These are phyloP conservation scores for Diorhabda carinulata DNA, from an alignment of 1,140 invertebrate genomes.

Conservation along the genomic window DNA sequence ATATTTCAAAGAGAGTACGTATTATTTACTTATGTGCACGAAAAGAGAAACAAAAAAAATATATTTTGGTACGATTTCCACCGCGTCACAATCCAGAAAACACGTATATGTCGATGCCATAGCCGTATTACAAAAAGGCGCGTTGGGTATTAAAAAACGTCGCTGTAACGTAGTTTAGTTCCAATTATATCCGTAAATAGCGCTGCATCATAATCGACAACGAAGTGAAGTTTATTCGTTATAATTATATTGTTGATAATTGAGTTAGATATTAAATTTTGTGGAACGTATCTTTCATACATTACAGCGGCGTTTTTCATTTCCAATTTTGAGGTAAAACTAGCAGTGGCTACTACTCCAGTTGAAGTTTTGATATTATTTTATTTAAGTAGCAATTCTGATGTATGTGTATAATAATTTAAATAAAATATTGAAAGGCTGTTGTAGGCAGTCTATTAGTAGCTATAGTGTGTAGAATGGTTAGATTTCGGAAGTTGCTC, in stretches of 20 bases:
- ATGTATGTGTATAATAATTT: not conserved
- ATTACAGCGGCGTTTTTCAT: too few species aligned
- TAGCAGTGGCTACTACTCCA: not conserved
- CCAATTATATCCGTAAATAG: too few species aligned
- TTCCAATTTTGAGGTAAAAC: too few species aligned
- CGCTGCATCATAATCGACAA: not conserved
- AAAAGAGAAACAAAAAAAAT: conserved; percentile 28
- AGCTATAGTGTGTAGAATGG: conserved; percentile 14
- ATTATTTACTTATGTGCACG: conserved; percentile 31
- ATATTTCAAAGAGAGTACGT: conserved; percentile 29
- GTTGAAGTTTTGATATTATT: not conserved
- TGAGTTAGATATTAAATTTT: too few species aligned
- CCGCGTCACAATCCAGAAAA: not conserved
- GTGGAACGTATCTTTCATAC: too few species aligned
- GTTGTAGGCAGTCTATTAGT: conserved; percentile 9
- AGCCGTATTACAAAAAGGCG: too few species aligned
- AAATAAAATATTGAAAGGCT: not conserved
- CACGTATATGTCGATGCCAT: not conserved
- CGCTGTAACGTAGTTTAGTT: too few species aligned
- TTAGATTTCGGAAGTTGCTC: conserved; percentile 40
- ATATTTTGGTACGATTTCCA: not conserved
- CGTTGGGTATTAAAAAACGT: too few species aligned
- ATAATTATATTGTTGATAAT: too few species aligned
- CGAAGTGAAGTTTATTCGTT: not conserved
- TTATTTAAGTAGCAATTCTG: not conserved